A percentile compares a stretch with the other conserved stretches of the same genome.
These are phyloP conservation scores for Aquatica leii DNA, from an alignment of 2,888 invertebrate species.

Conservation along the genomic window DNA sequence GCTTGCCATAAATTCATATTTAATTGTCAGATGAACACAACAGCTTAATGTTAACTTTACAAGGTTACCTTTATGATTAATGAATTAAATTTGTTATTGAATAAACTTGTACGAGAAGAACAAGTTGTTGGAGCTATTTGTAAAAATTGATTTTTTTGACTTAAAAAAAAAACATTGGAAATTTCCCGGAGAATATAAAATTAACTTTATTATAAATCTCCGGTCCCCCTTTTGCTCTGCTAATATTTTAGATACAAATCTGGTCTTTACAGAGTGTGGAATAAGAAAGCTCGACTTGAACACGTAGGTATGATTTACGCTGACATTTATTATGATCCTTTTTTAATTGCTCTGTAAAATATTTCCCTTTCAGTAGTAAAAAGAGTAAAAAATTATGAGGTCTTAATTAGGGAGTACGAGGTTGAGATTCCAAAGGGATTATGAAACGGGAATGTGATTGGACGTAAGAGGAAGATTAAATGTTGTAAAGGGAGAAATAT, in stretches of 20 bases:
- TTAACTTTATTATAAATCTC: slow-evolving; percentile 36
- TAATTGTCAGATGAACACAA: slow-evolving; percentile 49
- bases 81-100: slow-evolving; percentile 25
- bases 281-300: slow-evolving; percentile 35
- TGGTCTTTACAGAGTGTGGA: slow-evolving; percentile 36
- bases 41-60: slow-evolving; percentile 29
- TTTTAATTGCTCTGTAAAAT: slow-evolving; percentile 52
- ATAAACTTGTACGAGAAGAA: slow-evolving; percentile 14
- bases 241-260: slow-evolving; percentile 41
- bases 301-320: slow-evolving; percentile 51
- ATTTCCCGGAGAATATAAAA: slow-evolving; percentile 28
- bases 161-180: slow-evolving; percentile 27
- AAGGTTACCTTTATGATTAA: slow-evolving; percentile 31
- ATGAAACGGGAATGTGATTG: slow-evolving; percentile 45
- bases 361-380: slow-evolving; percentile 45
- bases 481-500: slow-evolving; percentile 44
- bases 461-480: slow-evolving; percentile 44
- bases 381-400: slow-evolving; percentile 53
- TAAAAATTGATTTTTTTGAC: slow-evolving; percentile 24
- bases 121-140: background rate
- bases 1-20: slow-evolving; percentile 51
- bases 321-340: slow-evolving; percentile 52
- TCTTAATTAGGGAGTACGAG: slow-evolving; percentile 54
- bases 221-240: slow-evolving; percentile 30
- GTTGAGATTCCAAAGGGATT: slow-evolving; percentile 47